phyloP scores from a whole-genome alignment of 1,140 invertebrate genomes.

The Lasaia peninsularis region DNA sequence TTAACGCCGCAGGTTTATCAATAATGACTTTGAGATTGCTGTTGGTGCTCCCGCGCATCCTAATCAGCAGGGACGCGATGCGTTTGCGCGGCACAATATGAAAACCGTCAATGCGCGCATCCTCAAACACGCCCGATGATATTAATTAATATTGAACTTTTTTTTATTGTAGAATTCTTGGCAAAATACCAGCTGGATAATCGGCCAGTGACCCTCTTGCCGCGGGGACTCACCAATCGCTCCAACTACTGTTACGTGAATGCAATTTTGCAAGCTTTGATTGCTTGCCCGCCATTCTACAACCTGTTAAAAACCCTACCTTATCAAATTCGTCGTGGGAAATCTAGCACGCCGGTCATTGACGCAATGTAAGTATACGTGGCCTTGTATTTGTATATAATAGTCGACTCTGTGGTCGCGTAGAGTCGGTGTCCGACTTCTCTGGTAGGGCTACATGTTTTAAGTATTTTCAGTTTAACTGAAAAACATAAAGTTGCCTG shows the following conservation, averaged over 20 bases:
- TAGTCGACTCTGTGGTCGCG: no score
- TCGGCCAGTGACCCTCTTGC: slow-evolving; percentile 84
- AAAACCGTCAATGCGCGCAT: no score
- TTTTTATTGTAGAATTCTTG: slow-evolving; percentile 82
- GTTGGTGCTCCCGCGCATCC: no score
- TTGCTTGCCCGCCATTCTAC: slow-evolving; percentile 96
- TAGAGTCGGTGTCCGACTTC: no score
- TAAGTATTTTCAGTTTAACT: background rate
- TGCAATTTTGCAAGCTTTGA: slow-evolving; percentile 91
- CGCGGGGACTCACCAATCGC: slow-evolving; percentile 92
- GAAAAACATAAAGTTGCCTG: no score
- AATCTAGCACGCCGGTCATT: slow-evolving; percentile 91
- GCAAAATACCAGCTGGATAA: slow-evolving; percentile 85
- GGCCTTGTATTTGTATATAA: background rate
- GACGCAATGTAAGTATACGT: slow-evolving; percentile 89
- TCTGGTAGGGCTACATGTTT: no score
- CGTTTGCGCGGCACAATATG: no score
- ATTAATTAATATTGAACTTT: background rate
- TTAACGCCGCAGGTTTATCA: no score
- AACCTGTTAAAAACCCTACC: slow-evolving; percentile 89
- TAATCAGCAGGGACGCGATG: no score
- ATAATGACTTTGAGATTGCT: no score
- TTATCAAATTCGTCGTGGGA: slow-evolving; percentile 78
- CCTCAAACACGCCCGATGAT: no score
- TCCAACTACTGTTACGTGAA: slow-evolving; percentile 98